Base-by-base conservation (phyloP, 2,113 vertebrate species). In the Arothron firmamentum region DNA sequence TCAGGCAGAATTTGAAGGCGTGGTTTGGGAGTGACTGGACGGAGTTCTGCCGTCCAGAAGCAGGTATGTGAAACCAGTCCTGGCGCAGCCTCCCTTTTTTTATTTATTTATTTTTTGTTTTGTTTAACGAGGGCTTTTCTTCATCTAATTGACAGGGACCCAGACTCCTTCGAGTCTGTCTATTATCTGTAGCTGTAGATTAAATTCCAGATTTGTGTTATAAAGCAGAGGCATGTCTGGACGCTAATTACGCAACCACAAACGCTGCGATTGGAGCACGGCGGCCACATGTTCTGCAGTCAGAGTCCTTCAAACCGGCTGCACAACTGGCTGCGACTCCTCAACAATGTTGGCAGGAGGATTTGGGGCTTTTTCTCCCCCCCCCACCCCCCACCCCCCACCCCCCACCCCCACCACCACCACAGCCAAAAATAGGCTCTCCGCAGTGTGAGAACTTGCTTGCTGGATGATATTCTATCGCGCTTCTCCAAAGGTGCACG, bases 241-340 rank as follows among this genome's bases (percentile, higher is more conserved):
- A 86, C 83, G 84, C 47, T 82, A 84, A 86, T 87, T 84, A 85
- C 49, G 63, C 62, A 34, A 72, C 81, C 62, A 49, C 75, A 83
- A 88, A 85, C 77, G 84, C 81, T 60, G 68, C 74, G 78, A 86
- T 89, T 81, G 82, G 83, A 67, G 74, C 49, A 74, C 79, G 62
- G 67, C 66, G 10, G 67, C 82, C 87, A 86, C 69, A 80, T 88
- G 85, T 86, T 75, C 70, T 71, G 76, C 64, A 75, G 67, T 62
- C 52, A 71, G 68, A 75, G 65, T 46, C 45, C 59, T 78, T 78
- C 62, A 81, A 72, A 75, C 70, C 65, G 74, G 72, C 70, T 76
- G 79, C 59, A 78, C 72, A 81, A 72, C 82, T 82, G 78, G 74
- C 75, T 82, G 59, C 49, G 57, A 59, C 56, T 67, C 56, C 81